Evolutionary conservation across 2,113 vertebrate species (phyloP), one percentile per base, ranked within the genome.

Genomic region (Harpagus bidentatus): DNA sequence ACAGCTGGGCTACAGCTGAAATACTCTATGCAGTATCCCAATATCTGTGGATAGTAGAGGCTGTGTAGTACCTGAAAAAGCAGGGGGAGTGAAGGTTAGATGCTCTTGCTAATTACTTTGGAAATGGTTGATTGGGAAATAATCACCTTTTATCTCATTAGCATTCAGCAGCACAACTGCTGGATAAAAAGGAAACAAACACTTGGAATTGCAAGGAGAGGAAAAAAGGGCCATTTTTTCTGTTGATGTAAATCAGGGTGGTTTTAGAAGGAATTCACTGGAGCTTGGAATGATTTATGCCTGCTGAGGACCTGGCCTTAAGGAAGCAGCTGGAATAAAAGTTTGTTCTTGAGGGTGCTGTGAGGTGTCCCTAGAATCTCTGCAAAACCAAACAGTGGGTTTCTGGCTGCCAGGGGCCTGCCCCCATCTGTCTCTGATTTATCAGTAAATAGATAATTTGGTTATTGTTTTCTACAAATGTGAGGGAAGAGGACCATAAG

Each of bases 151-250:
- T 19, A 3, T 96, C 89, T 95, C 82, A 93, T 93, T 94, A 92
- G 42, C 87, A 96, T 97, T 95, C 91, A 90, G 87, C 61, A 87
- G 79, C 63, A 81, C 59, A 78, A 91, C 52, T 71, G 73, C 91
- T 82, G 79, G 73, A 72, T 93, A 58, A 83, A 93, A 97, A 88
- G 50, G 90, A 95, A 98, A 96, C 78, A 95, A 97, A 93, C 55
- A 82, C 28, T 82, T 74, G 82, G 80, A 88, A 92, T 81, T 90
- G 40, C 70, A 69, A 67, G 71, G 61, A 86, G 70, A 86, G 69
- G 72, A 42, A 70, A 86, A 94, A 90, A 76, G 78, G 80, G 47
- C 20, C 0, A 2, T 4, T 52, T 93, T 80, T 85, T 90, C 70
- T 83, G 62, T 34, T 72, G 43, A 55, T 74, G 76, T 79, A 78